These are phyloP conservation scores for Branchipolynoe longqiensis DNA, from an alignment of 2,888 invertebrate species.

Conservation along the genomic window DNA sequence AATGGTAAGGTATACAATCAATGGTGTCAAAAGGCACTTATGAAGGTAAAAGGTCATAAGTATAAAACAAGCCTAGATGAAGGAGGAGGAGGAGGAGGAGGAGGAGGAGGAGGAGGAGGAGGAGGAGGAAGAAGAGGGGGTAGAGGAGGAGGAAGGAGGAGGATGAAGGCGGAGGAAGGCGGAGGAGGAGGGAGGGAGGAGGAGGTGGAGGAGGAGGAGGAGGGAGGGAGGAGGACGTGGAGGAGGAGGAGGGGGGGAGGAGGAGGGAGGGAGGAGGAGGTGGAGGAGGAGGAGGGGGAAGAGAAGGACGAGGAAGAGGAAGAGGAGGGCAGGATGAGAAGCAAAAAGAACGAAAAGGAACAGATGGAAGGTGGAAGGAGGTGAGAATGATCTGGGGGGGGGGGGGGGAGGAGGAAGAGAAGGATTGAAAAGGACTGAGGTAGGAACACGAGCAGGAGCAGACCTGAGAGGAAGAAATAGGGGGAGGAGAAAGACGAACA, in stretches of 20 bases:
- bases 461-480: no score
- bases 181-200: background rate
- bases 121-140: background rate
- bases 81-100: background rate
- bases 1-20: no score
- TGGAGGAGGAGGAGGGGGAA: background rate
- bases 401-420: background rate
- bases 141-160: background rate
- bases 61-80: no score
- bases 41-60: no score
- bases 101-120: background rate
- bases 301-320: background rate
- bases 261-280: background rate
- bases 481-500: no score
- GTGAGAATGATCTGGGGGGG: background rate
- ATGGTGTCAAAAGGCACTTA: no score
- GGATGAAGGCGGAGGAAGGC: background rate
- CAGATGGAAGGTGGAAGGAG: no score
- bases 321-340: background rate
- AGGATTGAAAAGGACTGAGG: no score
- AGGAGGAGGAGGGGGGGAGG: background rate
- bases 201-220: background rate
- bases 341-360: no score
- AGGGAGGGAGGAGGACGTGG: background rate
- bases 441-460: background rate